Conservation (phyloP, 2,888 invertebrate genomes). For the Sepioteuthis lessoniana region DNA sequence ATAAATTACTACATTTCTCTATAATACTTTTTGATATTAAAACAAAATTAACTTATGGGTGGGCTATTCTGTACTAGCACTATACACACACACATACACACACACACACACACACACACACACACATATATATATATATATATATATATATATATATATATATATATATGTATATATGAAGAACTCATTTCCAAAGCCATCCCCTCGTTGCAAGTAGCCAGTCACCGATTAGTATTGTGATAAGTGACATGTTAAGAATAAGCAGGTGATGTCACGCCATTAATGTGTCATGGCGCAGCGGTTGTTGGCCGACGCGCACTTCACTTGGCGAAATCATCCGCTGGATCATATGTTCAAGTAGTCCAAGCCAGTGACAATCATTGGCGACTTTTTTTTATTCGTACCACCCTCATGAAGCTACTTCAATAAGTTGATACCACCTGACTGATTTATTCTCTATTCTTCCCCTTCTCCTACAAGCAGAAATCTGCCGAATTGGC, state of each 20-base stretch:
- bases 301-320: background rate
- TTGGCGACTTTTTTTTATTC: background rate
- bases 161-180: background rate
- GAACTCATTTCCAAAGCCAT: background rate
- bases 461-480: background rate
- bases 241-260: constrained; percentile 33
- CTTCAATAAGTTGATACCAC: background rate
- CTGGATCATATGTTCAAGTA: background rate
- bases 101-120: too few relatives aligned
- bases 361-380: too few relatives aligned
- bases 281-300: constrained; percentile 33
- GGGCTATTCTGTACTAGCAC: too few relatives aligned
- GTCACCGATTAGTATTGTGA: background rate
- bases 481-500: background rate
- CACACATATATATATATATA: background rate
- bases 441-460: background rate
- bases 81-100: too few relatives aligned
- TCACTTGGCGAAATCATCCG: background rate
- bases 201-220: background rate
- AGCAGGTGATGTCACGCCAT: constrained; percentile 11
- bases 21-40: too few relatives aligned
- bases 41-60: too few relatives aligned
- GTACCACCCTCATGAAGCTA: background rate
- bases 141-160: constrained; percentile 33
- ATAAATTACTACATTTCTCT: too few relatives aligned